A percentile compares a stretch with the other conserved stretches of the same genome.
Conservation (phyloP, 2,888 invertebrate genomes). For the Branchellion lobata region DNA sequence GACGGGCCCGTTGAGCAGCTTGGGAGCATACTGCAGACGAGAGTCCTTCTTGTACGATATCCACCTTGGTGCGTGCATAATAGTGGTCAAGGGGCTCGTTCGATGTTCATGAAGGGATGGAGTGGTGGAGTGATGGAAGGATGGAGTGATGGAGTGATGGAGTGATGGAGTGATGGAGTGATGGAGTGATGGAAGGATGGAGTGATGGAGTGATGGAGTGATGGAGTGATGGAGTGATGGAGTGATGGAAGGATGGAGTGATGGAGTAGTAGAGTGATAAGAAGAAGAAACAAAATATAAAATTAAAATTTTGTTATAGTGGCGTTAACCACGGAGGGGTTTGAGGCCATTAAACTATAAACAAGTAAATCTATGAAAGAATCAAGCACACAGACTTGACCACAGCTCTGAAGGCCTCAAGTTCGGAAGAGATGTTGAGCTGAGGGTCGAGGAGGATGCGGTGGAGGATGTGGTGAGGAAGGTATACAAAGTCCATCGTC, state of each 20-base stretch:
- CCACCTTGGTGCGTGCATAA: conserved; percentile 17
- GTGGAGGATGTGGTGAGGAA: conserved; percentile 1
- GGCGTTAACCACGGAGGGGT: background rate
- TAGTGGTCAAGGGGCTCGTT: no score
- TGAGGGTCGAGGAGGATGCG: conserved; percentile 12
- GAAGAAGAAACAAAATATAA: background rate
- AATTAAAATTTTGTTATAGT: background rate
- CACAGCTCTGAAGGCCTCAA: conserved; percentile 35
- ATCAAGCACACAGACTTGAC: conserved; percentile 5
- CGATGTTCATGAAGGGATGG: no score
- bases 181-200: background rate
- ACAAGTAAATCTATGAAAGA: background rate
- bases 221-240: background rate
- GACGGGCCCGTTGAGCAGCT: conserved; percentile 34
- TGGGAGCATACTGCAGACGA: background rate
- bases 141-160: background rate
- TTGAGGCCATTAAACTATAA: background rate
- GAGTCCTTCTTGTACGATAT: conserved; percentile 35
- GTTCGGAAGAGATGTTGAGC: conserved; percentile 2
- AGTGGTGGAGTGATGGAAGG: background rate
- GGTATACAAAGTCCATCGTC: conserved; percentile 39
- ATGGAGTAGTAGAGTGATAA: background rate
- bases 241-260: background rate
- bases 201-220: background rate
- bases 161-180: background rate